Percentiles rank a stretch among this genome's conserved stretches.
phyloP scores from a whole-genome alignment of 2,797 vertebrate genomes.

The Hydrolagus colliei region DNA sequence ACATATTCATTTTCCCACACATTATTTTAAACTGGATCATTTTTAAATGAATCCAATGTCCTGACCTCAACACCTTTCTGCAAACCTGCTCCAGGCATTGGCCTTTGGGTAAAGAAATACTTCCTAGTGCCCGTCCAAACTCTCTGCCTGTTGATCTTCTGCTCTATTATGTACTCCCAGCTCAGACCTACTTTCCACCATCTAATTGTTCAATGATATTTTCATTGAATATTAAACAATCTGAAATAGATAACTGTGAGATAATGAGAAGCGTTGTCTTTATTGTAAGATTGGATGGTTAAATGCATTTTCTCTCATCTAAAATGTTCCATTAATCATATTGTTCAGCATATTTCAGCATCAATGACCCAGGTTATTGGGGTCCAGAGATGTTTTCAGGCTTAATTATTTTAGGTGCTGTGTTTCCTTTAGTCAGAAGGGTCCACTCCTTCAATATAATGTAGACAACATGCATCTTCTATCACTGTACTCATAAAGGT shows the following conservation, averaged over 20 bases:
- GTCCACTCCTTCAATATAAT: not conserved
- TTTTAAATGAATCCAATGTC: not conserved
- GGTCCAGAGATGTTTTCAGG: not conserved
- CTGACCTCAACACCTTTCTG: not conserved
- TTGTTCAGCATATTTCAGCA: not conserved
- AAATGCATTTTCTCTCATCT: not conserved
- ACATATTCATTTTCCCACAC: no score
- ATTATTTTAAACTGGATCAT: no score
- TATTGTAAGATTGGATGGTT: not conserved
- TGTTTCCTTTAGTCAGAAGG: not conserved
- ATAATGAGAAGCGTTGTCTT: not conserved
- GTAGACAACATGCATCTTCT: conserved; percentile 7
- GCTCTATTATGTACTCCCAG: not conserved
- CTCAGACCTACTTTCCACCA: not conserved
- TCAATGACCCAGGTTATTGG: not conserved
- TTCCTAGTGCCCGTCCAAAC: not conserved
- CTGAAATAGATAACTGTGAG: not conserved
- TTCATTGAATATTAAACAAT: conserved; percentile 4
- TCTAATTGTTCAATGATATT: not conserved
- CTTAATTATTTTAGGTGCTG: not conserved
- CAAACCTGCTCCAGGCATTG: not conserved
- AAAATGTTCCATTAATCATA: not conserved
- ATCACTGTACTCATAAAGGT: not conserved
- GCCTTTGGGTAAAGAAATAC: not conserved
- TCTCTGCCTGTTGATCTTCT: not conserved